These are phyloP conservation scores for Pongo pygmaeus DNA, from an alignment of 2,113 vertebrate genomes.

Conservation along the genomic window DNA sequence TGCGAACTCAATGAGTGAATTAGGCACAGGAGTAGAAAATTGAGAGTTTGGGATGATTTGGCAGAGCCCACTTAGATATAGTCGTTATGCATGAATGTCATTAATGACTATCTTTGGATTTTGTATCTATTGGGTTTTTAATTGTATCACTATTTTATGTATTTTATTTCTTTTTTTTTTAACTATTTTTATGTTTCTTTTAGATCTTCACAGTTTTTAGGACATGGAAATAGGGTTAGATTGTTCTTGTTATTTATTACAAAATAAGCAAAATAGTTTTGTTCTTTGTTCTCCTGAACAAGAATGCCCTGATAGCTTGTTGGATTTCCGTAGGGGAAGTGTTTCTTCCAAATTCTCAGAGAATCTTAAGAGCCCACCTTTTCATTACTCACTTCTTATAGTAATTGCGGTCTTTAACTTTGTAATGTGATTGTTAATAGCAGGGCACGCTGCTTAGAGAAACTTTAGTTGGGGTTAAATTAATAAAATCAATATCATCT, in stretches of 20 bases:
- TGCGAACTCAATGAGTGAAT: not conserved
- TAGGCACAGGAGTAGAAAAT: not conserved
- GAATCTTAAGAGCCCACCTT: not conserved
- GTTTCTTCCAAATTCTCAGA: not conserved
- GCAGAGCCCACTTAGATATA: not conserved
- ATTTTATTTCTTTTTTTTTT: not conserved
- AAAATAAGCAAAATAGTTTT: constrained; percentile 24
- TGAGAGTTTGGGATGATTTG: not conserved
- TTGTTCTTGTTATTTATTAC: not conserved
- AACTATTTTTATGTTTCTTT: not conserved
- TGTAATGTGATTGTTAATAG: not conserved
- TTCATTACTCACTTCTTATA: not conserved
- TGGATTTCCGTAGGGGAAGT: not conserved
- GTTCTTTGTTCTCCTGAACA: not conserved
- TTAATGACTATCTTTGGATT: not conserved
- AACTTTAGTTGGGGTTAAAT: not conserved
- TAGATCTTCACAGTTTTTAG: not conserved
- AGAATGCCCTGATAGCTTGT: not conserved
- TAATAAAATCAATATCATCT: constrained; percentile 12
- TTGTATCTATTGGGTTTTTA: not conserved
- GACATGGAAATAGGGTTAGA: not conserved
- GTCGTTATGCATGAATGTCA: not conserved
- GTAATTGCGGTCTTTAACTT: constrained; percentile 8
- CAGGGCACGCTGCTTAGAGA: not conserved
- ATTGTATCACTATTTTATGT: not conserved